These are phyloP conservation scores for Osmoderma eremita DNA, from an alignment of 2,888 invertebrate species.

Conservation along the genomic window DNA sequence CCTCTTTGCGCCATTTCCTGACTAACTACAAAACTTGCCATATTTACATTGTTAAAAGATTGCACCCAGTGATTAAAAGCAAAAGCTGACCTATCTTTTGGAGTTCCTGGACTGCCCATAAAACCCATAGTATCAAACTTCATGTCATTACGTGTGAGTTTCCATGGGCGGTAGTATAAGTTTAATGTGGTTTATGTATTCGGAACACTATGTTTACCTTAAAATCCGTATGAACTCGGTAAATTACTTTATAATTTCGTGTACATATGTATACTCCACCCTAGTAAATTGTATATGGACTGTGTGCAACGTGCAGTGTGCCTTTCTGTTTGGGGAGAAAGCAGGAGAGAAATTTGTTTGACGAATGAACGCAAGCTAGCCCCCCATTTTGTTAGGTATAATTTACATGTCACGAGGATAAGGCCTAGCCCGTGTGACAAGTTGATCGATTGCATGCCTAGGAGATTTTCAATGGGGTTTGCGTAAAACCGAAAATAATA, in stretches of 20 bases:
- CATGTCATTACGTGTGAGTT: too few relatives aligned
- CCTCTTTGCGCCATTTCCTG: too few relatives aligned
- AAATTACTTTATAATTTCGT: conserved; percentile 29
- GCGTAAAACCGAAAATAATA: conserved; percentile 13
- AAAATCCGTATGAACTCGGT: neutral
- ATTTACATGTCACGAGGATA: conserved; percentile 35
- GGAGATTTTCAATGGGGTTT: conserved; percentile 24
- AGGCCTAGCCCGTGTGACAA: conserved; percentile 21
- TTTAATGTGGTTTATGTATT: too few relatives aligned
- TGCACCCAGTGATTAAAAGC: too few relatives aligned
- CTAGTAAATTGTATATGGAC: too few relatives aligned
- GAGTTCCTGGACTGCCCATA: too few relatives aligned
- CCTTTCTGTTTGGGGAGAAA: too few relatives aligned
- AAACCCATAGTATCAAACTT: too few relatives aligned
- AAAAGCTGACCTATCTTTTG: too few relatives aligned
- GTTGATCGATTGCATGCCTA: conserved; percentile 24
- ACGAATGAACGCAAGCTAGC: neutral
- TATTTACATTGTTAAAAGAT: too few relatives aligned
- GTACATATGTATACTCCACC: neutral
- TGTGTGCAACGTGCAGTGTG: neutral
- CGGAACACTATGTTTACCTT: conserved; percentile 1
- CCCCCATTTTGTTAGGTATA: conserved; percentile 26
- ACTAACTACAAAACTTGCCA: too few relatives aligned
- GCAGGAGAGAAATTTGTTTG: neutral
- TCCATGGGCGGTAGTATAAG: too few relatives aligned